Percentiles rank a stretch among this genome's conserved stretches.
phyloP scores from a whole-genome alignment of 2,888 invertebrate species.

The Macroteleia sp. region DNA sequence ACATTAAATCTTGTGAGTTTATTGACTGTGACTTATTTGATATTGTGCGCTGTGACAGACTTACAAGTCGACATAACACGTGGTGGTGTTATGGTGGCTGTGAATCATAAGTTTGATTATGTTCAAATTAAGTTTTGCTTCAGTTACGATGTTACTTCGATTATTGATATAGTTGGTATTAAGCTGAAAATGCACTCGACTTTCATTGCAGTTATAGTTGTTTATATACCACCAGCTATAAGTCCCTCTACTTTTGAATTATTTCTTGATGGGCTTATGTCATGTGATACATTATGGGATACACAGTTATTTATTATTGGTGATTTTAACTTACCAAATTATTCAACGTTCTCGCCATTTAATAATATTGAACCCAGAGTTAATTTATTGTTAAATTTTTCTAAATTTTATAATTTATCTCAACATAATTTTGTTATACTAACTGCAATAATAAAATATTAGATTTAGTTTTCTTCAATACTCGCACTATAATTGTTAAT shows the following conservation, averaged over 20 bases:
- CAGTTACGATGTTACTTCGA: too few relatives aligned
- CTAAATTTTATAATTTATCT: not conserved
- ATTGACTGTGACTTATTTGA: not conserved
- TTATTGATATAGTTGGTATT: not conserved
- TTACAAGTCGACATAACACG: not conserved
- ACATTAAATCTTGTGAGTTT: not conserved
- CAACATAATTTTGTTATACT: not conserved
- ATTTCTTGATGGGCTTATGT: not conserved
- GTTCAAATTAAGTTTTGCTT: too few relatives aligned
- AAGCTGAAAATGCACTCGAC: not conserved
- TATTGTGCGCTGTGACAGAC: not conserved
- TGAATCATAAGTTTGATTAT: too few relatives aligned
- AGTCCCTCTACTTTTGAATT: not conserved
- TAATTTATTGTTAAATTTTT: not conserved
- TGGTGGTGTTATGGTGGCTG: not conserved
- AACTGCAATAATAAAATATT: not conserved
- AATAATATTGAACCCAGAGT: too few relatives aligned
- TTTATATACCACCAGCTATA: too few relatives aligned
- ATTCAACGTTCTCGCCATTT: too few relatives aligned
- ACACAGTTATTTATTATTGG: too few relatives aligned
- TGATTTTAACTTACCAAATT: too few relatives aligned
- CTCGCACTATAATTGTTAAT: not conserved
- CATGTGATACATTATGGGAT: too few relatives aligned
- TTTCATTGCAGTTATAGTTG: too few relatives aligned
- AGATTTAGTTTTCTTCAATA: not conserved